Percentiles rank a stretch among this genome's conserved stretches.
Conservation (phyloP, 2,888 invertebrate genomes). For the Elegia similella region DNA sequence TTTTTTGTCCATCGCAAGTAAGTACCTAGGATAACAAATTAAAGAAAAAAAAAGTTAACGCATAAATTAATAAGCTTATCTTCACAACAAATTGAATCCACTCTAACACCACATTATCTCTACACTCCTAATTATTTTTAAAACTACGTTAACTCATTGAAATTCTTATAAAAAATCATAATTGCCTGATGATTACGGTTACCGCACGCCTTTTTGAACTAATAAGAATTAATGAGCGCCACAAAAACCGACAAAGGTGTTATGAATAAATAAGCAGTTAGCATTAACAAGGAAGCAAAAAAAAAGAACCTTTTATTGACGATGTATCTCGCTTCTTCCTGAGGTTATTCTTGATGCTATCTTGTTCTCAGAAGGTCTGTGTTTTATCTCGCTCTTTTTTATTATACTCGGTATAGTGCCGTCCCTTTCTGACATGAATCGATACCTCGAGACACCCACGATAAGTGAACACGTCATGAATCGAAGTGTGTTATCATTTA, state of each 20-base stretch:
- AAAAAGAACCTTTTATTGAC: conserved; percentile 60
- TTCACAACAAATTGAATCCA: too few relatives aligned
- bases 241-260: conserved; percentile 76
- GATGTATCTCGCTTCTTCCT: conserved; percentile 66
- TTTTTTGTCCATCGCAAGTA: too few relatives aligned
- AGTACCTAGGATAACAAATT: too few relatives aligned
- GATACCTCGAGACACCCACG: conserved; percentile 68
- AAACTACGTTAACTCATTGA: conserved; percentile 7
- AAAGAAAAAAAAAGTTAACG: too few relatives aligned
- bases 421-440: conserved; percentile 61
- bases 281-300: conserved; percentile 42
- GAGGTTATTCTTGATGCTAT: conserved; percentile 69
- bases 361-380: conserved; percentile 71
- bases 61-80: too few relatives aligned
- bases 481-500: conserved; percentile 26
- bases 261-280: conserved; percentile 73
- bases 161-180: conserved; percentile 20
- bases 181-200: conserved; percentile 33
- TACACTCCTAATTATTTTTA: neutral
- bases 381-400: conserved; percentile 38
- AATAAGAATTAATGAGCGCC: conserved; percentile 65
- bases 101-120: too few relatives aligned
- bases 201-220: conserved; percentile 45
- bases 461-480: conserved; percentile 46
- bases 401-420: conserved; percentile 22